phyloP scores from a whole-genome alignment of 2,797 vertebrate genomes.

The Ficedula albicollis region DNA sequence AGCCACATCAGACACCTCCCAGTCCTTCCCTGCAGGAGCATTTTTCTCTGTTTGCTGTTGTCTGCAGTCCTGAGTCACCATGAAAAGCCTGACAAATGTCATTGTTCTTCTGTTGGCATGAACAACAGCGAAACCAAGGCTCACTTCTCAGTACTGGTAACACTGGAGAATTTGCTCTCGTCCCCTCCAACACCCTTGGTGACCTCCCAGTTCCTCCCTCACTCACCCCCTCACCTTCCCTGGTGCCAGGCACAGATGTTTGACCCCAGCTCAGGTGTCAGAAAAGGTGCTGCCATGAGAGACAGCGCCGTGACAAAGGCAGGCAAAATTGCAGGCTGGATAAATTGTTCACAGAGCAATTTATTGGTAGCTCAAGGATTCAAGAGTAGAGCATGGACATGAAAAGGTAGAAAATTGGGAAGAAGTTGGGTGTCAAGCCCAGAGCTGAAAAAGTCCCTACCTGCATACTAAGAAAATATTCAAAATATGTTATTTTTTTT shows the following conservation, averaged over 20 bases:
- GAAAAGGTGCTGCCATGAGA: background rate
- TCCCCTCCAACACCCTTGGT: background rate
- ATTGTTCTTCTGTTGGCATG: background rate
- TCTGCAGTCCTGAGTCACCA: background rate
- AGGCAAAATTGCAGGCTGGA: background rate
- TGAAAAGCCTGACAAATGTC: background rate
- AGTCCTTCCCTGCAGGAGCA: background rate
- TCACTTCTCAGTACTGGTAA: background rate
- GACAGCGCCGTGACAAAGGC: accelerated
- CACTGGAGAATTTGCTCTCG: background rate
- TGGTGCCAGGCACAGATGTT: accelerated
- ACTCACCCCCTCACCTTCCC: background rate
- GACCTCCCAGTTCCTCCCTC: background rate
- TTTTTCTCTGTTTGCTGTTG: background rate
- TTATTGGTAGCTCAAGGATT: background rate
- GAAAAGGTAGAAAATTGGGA: accelerated
- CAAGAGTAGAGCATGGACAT: background rate
- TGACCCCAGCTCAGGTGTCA: accelerated
- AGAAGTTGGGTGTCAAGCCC: background rate
- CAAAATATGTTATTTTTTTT: background rate
- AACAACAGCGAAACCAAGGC: background rate
- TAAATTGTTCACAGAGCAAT: background rate
- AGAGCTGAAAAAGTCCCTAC: background rate
- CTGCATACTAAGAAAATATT: background rate
- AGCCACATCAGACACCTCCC: background rate